Evolutionary conservation across 2,888 invertebrate species (phyloP).

Genomic region (Polietes domitor): DNA sequence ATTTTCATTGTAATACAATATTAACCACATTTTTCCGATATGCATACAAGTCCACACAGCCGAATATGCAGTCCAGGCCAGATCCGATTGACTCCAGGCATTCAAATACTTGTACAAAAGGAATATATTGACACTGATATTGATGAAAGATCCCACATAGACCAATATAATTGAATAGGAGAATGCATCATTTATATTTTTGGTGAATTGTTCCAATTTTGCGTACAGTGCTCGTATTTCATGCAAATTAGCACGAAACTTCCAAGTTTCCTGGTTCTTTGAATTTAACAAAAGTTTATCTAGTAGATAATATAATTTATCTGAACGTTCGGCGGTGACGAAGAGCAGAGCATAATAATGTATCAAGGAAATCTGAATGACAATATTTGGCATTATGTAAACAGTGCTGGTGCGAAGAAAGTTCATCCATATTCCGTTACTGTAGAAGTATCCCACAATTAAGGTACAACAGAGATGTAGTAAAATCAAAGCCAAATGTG

Average conservation of each 20-base stretch:
- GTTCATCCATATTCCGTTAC: background rate
- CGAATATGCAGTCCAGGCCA: constrained; percentile 58
- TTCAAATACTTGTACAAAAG: constrained; percentile 69
- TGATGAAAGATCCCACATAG: constrained; percentile 70
- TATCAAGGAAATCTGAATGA: constrained; percentile 68
- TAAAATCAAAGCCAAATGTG: constrained; percentile 64
- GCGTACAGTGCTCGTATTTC: constrained; percentile 66
- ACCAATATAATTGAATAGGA: constrained; percentile 65
- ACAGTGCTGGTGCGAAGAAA: constrained; percentile 57
- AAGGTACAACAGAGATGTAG: constrained; percentile 41
- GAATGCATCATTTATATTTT: constrained; percentile 68
- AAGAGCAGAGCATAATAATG: constrained; percentile 70
- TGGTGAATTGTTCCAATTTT: constrained; percentile 67
- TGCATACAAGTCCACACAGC: constrained; percentile 69
- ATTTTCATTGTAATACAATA: constrained; percentile 69
- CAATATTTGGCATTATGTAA: constrained; percentile 69
- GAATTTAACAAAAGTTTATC: constrained; percentile 44
- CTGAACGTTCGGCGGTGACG: constrained; percentile 61
- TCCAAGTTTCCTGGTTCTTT: constrained; percentile 25
- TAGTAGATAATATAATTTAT: constrained; percentile 56
- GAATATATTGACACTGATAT: constrained; percentile 70
- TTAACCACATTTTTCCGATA: constrained; percentile 69
- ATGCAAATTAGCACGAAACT: constrained; percentile 51
- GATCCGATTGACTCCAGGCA: constrained; percentile 34
- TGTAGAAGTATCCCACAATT: constrained; percentile 63